Evolutionary conservation across 2,797 vertebrate genomes (phyloP), one percentile per base, ranked within the genome.

Genomic region (Myripristis jacobus): DNA sequence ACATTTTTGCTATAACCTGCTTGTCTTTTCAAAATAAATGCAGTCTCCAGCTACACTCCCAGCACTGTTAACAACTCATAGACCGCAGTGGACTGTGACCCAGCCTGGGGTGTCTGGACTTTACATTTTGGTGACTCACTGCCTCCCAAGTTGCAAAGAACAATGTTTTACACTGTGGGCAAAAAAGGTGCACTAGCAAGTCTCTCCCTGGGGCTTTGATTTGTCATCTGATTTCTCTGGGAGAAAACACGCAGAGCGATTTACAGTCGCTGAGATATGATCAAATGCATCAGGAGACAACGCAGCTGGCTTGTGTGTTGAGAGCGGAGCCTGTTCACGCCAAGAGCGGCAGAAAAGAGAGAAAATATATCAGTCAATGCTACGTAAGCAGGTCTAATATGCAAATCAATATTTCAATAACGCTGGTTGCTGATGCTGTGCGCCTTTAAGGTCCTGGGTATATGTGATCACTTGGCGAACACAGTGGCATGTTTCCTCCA

Each of bases 241-340:
- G 73, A 55, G 47, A 56, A 72, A 69, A 67, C 59, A 48, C 47
- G 9, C 21, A 4, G 34, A 84, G 76, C 50, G 29, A 56, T 81
- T 78, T 79, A 69, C 75, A 73, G 73, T 66, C 65, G 44, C 76
- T 66, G 56, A 76, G 82, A 83, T 81, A 73, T 74, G 80, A 89
- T 86, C 78, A 75, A 87, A 85, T 75, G 74, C 63, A 77, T 74
- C 74, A 43, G 80, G 69, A 83, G 73, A 84, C 82, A 70, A 80
- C 82, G 51, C 59, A 59, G 77, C 54, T 75, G 81, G 66, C 70
- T 67, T 80, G 63, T 80, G 75, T 59, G 46, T 54, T 5, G 66
- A 75, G 53, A 80, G 77, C 65, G n/a, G 63, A 69, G 72, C 3
- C 61, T 74, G 64, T 72, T 77, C 70, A 36, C 82, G 75, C 73